A percentile compares a stretch with the other conserved stretches of the same genome.
These are phyloP conservation scores for Notechis scutatus DNA, from an alignment of 2,113 vertebrate species.

Conservation along the genomic window DNA sequence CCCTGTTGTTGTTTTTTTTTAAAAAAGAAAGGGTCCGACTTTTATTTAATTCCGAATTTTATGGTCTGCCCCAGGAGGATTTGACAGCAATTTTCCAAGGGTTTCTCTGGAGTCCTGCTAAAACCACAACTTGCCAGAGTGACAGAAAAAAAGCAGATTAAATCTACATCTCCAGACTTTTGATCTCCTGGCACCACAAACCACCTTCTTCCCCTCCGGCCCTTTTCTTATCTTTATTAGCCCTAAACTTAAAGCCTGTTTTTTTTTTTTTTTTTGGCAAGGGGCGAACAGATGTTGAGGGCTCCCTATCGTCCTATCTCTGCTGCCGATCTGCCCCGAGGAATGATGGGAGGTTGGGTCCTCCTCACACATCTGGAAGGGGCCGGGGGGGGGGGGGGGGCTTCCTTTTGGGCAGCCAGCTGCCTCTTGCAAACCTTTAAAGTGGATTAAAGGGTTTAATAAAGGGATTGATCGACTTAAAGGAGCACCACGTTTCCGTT, in stretches of 20 bases:
- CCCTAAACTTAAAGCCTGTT: background rate
- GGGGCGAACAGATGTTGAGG: background rate
- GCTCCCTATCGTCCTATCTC: background rate
- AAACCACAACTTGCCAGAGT: background rate
- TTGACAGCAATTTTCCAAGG: background rate
- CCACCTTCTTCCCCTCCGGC: accelerated
- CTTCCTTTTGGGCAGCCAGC: background rate
- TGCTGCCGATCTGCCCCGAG: accelerated
- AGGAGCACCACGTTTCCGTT: no score
- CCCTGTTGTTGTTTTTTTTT: background rate
- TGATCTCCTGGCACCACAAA: background rate
- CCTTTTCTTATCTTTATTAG: background rate
- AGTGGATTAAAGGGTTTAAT: no score
- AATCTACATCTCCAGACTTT: background rate
- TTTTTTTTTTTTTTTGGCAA: no score
- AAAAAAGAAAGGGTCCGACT: background rate
- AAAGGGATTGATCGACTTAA: no score
- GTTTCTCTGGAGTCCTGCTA: no score
- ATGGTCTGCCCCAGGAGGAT: background rate
- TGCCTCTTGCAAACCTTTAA: background rate
- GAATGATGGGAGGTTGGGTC: background rate
- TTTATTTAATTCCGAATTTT: background rate
- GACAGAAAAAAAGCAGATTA: background rate
- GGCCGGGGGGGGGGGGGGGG: accelerated
- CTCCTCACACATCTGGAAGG: background rate